Base-by-base conservation (phyloP, 92 coral and sea anemone species). In the Isaurus tuberculatus region DNA sequence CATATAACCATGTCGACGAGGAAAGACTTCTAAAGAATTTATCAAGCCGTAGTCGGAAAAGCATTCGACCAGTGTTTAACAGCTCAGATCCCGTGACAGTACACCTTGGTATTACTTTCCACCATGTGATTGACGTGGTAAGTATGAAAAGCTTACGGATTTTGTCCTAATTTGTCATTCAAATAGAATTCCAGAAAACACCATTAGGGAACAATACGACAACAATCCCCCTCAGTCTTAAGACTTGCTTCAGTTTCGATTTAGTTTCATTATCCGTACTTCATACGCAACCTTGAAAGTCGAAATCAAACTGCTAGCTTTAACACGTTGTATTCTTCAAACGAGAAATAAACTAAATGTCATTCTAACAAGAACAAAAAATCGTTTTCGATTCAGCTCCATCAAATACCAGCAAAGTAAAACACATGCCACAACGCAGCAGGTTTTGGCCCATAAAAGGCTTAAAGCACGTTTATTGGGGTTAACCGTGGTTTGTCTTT, bases 111-210 rank as follows among this genome's bases (percentile, higher is more conserved):
- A 93, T 93, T 34, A 93, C 97, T 22, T 89, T 93, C 32, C 88
- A 92, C 72, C 91, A 91, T 67, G 94, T 93, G 37, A 93, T 93
- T 28, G 97, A 91, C 30, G 92, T 93, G 89, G 97, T 93, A 84
- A 86, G 91, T 49, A 55, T 55, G 7, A 2, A 40, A 40, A 40
- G 7, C 46, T 40, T 40, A 7, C 10, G 46, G 11, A 40, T 13
- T 55, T 55, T 19, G 11, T 55, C 63, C 26, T n/a, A 55, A 55
- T 22, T 55, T n/a, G 23, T 55, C 63, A 19, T 2, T 6, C 26
- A 40, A 19, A 55, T 55, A n/a, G 8, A 55, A 20, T 55, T 19
- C 23, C 23, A 19, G 26, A 20, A 1, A 7, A 9, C 23, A 0
- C 10, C 28, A n/a, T 3, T 22, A 17, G 25, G 63, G 25, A 22